Percentiles rank a stretch among this genome's conserved stretches.
phyloP scores from a whole-genome alignment of 1,140 invertebrate genomes.

The Aphaenogaster ashmeadi region DNA sequence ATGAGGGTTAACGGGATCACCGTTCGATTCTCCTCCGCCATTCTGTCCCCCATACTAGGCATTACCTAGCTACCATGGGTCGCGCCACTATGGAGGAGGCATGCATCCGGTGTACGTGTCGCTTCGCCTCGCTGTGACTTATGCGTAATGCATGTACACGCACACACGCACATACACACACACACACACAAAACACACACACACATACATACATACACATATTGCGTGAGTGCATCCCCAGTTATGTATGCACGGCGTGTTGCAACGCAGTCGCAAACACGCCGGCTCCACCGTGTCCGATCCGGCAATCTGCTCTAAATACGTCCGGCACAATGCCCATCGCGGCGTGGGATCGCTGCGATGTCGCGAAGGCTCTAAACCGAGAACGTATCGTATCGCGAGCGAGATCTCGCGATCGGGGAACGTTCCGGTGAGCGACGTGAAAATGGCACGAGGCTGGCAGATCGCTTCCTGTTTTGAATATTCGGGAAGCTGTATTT shows the following conservation, averaged over 20 bases:
- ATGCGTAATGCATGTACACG: conserved; percentile 42
- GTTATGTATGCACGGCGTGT: conserved; percentile 70
- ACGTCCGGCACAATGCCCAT: conserved; percentile 75
- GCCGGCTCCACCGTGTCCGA: conserved; percentile 67
- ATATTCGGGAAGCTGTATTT: conserved; percentile 1
- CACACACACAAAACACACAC: conserved; percentile 4
- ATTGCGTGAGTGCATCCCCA: conserved; percentile 23
- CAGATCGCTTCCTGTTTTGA: conserved; percentile 70
- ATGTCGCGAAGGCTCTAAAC: conserved; percentile 34
- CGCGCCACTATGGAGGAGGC: conserved; percentile 51
- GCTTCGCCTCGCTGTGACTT: conserved; percentile 61
- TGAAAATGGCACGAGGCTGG: conserved; percentile 67
- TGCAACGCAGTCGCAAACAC: conserved; percentile 69
- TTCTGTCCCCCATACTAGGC: conserved; percentile 27
- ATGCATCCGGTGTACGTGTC: conserved; percentile 74
- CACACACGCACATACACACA: conserved; percentile 58
- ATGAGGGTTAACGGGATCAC: conserved; percentile 81
- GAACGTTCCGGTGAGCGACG: conserved; percentile 60
- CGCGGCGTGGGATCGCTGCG: conserved; percentile 2
- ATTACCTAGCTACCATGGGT: conserved; percentile 24
- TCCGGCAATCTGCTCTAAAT: conserved; percentile 82
- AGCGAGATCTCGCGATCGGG: conserved; percentile 29
- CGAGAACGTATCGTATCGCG: conserved; percentile 4
- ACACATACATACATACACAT: background rate
- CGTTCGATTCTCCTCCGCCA: conserved; percentile 75